Conservation (phyloP, 2,888 invertebrate genomes). For the Mythimna ferrago region DNA sequence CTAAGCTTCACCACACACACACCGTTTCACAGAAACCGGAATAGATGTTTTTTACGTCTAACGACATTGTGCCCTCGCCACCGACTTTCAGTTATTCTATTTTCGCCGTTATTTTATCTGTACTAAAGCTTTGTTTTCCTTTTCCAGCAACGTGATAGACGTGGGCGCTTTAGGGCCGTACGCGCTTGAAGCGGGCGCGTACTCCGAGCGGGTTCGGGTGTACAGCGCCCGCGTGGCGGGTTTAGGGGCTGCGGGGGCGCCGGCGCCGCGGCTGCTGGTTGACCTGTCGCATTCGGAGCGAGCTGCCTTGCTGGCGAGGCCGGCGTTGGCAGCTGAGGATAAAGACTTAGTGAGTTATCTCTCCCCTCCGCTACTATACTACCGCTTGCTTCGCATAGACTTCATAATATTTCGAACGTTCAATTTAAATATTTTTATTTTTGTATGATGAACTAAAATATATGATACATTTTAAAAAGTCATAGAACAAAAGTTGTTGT, state of each 20-base stretch:
- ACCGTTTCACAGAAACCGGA: too few relatives aligned
- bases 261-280: constrained; percentile 90
- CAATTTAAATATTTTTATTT: too few relatives aligned
- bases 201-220: constrained; percentile 94
- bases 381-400: too few relatives aligned
- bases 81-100: not conserved
- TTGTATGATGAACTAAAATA: too few relatives aligned
- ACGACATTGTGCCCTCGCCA: too few relatives aligned
- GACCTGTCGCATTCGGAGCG: constrained; percentile 95
- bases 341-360: constrained; percentile 92
- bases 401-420: too few relatives aligned
- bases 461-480: too few relatives aligned
- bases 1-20: too few relatives aligned
- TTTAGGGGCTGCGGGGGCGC: constrained; percentile 75
- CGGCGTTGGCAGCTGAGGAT: constrained; percentile 92
- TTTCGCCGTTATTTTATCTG: not conserved
- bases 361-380: too few relatives aligned
- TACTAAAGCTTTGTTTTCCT: not conserved
- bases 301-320: constrained; percentile 88
- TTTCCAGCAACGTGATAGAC: constrained; percentile 96
- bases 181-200: constrained; percentile 97
- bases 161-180: constrained; percentile 97
- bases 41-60: too few relatives aligned
- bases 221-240: constrained; percentile 89
- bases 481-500: too few relatives aligned